phyloP scores from a whole-genome alignment of 2,888 invertebrate genomes.

The Autographa gamma region DNA sequence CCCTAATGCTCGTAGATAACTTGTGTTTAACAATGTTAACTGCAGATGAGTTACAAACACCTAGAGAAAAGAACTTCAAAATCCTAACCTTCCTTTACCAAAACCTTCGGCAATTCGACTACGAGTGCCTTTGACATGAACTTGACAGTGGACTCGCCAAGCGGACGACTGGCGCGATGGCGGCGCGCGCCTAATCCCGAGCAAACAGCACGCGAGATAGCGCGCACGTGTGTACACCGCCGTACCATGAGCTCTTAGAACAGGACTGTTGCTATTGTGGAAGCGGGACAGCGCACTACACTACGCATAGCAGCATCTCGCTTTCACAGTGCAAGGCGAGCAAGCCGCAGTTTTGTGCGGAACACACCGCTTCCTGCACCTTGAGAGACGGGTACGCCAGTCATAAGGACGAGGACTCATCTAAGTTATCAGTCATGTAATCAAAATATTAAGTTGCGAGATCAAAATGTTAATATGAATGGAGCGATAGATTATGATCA shows the following conservation, averaged over 20 bases:
- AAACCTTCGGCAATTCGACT: constrained; percentile 64
- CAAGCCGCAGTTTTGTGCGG: constrained; percentile 49
- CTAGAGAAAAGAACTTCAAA: too few relatives aligned
- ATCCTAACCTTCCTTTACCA: not conserved
- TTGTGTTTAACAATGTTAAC: too few relatives aligned
- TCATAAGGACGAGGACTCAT: constrained; percentile 16
- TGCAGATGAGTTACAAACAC: too few relatives aligned
- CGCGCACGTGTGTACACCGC: constrained; percentile 66
- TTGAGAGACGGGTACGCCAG: constrained; percentile 44
- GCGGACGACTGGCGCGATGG: constrained; percentile 58
- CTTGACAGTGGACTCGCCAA: constrained; percentile 77
- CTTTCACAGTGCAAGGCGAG: too few relatives aligned
- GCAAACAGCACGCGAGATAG: constrained; percentile 79
- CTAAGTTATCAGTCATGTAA: not conserved
- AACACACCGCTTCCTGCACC: constrained; percentile 60
- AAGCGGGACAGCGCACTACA: too few relatives aligned
- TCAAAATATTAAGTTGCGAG: too few relatives aligned
- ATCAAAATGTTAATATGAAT: too few relatives aligned
- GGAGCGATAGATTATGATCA: too few relatives aligned
- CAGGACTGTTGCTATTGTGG: too few relatives aligned
- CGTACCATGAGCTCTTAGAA: too few relatives aligned
- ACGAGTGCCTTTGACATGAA: constrained; percentile 81
- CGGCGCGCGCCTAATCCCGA: constrained; percentile 71
- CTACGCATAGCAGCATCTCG: too few relatives aligned
- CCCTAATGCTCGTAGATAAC: too few relatives aligned